Conservation (phyloP, 1,140 invertebrate species). For the Sesamia nonagrioides region DNA sequence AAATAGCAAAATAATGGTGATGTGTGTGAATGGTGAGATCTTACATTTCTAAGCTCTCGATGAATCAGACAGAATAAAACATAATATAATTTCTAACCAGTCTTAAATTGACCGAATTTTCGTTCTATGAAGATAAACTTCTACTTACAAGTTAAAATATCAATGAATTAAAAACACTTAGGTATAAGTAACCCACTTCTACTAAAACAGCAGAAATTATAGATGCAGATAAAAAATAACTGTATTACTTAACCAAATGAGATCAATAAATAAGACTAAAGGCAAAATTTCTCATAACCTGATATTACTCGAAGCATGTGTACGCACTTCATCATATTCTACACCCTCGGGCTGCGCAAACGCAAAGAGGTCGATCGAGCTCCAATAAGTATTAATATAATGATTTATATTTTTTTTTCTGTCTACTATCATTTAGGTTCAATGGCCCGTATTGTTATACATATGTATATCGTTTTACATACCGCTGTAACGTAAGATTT, state of each 20-base stretch:
- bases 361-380: conserved; percentile 54
- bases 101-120: not conserved
- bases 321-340: conserved; percentile 43
- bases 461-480: no score
- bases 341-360: conserved; percentile 34
- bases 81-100: not conserved
- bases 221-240: not conserved
- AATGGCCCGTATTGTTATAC: conserved; percentile 29
- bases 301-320: conserved; percentile 31
- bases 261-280: conserved; percentile 31
- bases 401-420: conserved; percentile 36
- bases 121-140: not conserved
- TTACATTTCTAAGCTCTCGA: not conserved
- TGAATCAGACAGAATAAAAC: not conserved
- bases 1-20: not conserved
- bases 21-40: not conserved
- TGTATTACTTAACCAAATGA: conserved; percentile 7
- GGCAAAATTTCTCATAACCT: conserved; percentile 46
- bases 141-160: not conserved
- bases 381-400: conserved; percentile 48
- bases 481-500: conserved; percentile 5
- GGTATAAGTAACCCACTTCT: not conserved
- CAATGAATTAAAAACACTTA: not conserved
- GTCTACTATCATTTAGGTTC: conserved; percentile 34
- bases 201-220: not conserved